Evolutionary conservation across 2,888 invertebrate genomes (phyloP).

Genomic region (Nebria brevicollis): DNA sequence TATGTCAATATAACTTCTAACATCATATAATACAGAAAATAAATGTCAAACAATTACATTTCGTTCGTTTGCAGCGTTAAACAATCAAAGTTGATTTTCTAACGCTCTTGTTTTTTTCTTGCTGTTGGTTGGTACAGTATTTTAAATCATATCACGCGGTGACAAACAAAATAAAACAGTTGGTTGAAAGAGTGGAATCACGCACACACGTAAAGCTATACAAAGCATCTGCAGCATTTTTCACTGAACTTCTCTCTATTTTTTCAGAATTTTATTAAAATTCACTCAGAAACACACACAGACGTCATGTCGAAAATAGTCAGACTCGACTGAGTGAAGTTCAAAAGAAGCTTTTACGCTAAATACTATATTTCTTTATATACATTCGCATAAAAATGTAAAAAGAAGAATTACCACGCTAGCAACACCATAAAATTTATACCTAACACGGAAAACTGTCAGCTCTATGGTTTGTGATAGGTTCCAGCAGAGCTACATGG

Average conservation of each 20-base stretch:
- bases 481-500: neutral
- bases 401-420: conserved; percentile 37
- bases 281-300: too few species aligned
- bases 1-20: too few species aligned
- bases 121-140: conserved; percentile 4
- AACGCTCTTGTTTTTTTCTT: conserved; percentile 12
- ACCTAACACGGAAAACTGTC: neutral
- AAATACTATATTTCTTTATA: too few species aligned
- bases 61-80: neutral
- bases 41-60: neutral
- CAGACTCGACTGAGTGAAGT: too few species aligned
- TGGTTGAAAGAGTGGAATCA: conserved; percentile 28
- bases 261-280: too few species aligned
- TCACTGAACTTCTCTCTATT: too few species aligned
- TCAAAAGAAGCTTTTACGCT: too few species aligned
- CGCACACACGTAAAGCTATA: conserved; percentile 37
- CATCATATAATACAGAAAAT: too few species aligned
- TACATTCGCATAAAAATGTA: too few species aligned
- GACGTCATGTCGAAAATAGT: too few species aligned
- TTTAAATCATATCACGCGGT: conserved; percentile 22
- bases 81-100: neutral
- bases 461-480: neutral
- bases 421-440: conserved; percentile 23
- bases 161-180: conserved; percentile 36
- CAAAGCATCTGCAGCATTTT: too few species aligned